Percentiles rank a stretch among this genome's conserved stretches.
These are phyloP conservation scores for Eulimnadia texana DNA, from an alignment of 1,140 invertebrate genomes.

Conservation along the genomic window DNA sequence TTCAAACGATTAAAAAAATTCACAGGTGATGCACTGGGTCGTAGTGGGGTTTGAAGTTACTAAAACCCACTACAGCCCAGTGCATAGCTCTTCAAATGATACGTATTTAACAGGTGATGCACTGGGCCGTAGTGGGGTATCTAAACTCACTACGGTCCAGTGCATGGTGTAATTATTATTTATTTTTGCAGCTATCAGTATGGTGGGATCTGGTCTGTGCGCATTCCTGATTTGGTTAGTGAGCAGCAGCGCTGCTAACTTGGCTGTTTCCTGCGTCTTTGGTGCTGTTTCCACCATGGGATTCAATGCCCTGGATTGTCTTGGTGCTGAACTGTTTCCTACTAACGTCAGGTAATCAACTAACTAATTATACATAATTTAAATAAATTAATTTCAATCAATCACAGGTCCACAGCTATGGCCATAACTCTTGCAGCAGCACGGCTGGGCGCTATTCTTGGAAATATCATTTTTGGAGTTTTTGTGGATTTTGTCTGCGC, in stretches of 20 bases:
- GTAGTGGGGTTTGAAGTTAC: too few relatives aligned
- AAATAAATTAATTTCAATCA: not conserved
- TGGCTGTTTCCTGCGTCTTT: slow-evolving; percentile 66
- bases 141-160: too few relatives aligned
- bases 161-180: slow-evolving; percentile 20
- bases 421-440: slow-evolving; percentile 75
- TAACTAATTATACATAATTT: not conserved
- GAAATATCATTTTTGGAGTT: slow-evolving; percentile 69
- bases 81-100: too few relatives aligned
- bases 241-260: slow-evolving; percentile 47
- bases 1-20: too few relatives aligned
- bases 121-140: too few relatives aligned
- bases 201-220: slow-evolving; percentile 52
- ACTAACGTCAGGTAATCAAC: slow-evolving; percentile 50
- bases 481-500: slow-evolving; percentile 66
- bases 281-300: slow-evolving; percentile 75
- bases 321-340: slow-evolving; percentile 78
- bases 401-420: slow-evolving; percentile 59
- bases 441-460: slow-evolving; percentile 65
- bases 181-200: slow-evolving; percentile 48
- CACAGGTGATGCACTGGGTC: too few relatives aligned
- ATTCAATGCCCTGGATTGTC: slow-evolving; percentile 70
- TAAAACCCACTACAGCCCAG: too few relatives aligned
- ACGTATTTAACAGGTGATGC: too few relatives aligned
- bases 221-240: slow-evolving; percentile 61